Evolutionary conservation across 2,113 vertebrate species (phyloP), one percentile per base, ranked within the genome.

Genomic region (Ceyx margarethae): DNA sequence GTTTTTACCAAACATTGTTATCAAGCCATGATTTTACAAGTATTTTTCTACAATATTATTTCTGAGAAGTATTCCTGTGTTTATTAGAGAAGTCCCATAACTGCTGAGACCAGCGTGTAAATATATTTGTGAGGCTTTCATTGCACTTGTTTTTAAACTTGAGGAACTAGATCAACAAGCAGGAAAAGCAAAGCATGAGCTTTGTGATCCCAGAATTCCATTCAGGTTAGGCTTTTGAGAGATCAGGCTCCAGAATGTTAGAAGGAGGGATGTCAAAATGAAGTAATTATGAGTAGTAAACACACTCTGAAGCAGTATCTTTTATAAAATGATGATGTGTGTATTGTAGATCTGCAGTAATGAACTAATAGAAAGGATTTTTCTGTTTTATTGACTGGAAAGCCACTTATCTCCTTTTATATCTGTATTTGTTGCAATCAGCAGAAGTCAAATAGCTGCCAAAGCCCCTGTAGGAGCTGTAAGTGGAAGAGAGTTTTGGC

Each of bases 401-500:
- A 92, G 74, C 35, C 29, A 19, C 35, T 94, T 62, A 7, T 13
- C 26, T 87, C 60, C 75, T 77, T 67, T 68, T 90, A 26, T 65
- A 57, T 73, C 58, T 76, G 11, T 82, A 18, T 81, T 74, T 75
- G 80, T 87, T 75, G 56, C 81, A 69, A n/a, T 87, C 79, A 15
- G 15, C 0, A 3, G 28, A 87, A 95, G 87, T 77, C 73, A 75
- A 72, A 81, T 57, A 75, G 42, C 85, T 86, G 89, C 87, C 79
- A 87, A 66, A 72, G 67, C 71, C 91, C 89, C 91, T 60, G 1
- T 56, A 74, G 92, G 78, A 92, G 78, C 16, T 77, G 89, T 60
- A 66, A 43, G 74, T 73, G 61, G 51, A 92, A 54, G 54, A 89
- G 25, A 77, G 84, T 87, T 83, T 61, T 95, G 96, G 69, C 60